phyloP scores from a whole-genome alignment of 1,140 invertebrate species.

The Sitodiplosis mosellana region DNA sequence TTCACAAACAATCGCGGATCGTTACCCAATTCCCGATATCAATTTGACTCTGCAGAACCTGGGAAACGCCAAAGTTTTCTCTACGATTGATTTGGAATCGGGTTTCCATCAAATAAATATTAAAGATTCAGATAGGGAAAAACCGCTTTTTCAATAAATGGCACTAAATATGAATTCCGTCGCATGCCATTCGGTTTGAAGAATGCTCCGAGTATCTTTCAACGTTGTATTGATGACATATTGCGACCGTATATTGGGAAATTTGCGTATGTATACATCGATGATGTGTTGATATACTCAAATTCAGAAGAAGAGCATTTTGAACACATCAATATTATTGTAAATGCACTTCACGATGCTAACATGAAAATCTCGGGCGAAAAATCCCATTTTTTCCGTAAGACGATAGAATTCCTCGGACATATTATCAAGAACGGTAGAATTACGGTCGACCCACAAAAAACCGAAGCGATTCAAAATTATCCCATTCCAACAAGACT shows the following conservation, averaged over 20 bases:
- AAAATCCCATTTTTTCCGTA: too few species aligned
- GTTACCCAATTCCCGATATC: conserved; percentile 31
- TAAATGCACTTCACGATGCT: neutral
- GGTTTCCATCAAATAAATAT: conserved; percentile 30
- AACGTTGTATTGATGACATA: conserved; percentile 24
- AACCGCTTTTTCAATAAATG: conserved; percentile 21
- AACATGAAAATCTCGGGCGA: too few species aligned
- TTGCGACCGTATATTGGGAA: conserved; percentile 13
- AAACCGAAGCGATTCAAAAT: neutral
- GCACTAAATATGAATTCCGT: conserved; percentile 21
- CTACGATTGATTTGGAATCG: conserved; percentile 23
- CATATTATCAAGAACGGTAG: conserved; percentile 10
- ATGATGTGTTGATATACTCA: conserved; percentile 5
- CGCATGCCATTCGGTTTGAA: conserved; percentile 24
- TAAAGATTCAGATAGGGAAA: conserved; percentile 17
- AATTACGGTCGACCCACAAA: neutral
- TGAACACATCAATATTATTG: conserved; percentile 3
- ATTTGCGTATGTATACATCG: conserved; percentile 17
- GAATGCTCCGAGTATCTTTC: conserved; percentile 24
- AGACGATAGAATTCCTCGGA: neutral
- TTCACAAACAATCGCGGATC: conserved; percentile 20
- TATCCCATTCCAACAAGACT: neutral
- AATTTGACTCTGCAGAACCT: conserved; percentile 25
- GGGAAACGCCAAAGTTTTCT: conserved; percentile 20
- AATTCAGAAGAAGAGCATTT: conserved; percentile 3